phyloP scores from a whole-genome alignment of 2,113 vertebrate species.

The Sinocyclocheilus maitianheensis region DNA sequence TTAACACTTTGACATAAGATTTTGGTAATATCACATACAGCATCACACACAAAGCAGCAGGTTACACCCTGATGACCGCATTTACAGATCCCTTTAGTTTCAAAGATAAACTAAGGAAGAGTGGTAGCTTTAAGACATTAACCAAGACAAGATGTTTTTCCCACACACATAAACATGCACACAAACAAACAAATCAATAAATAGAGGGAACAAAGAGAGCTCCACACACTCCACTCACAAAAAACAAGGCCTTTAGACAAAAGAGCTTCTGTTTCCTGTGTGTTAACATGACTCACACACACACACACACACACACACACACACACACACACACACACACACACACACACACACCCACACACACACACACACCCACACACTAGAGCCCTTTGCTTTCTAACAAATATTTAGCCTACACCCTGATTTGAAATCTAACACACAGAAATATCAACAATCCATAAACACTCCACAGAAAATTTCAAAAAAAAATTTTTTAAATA shows the following conservation, averaged over 20 bases:
- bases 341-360: conserved; percentile 3
- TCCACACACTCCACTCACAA: conserved; percentile 61
- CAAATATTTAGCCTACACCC: conserved; percentile 9
- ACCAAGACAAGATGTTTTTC: conserved; percentile 13
- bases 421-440: conserved; percentile 2
- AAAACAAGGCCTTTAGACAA: conserved; percentile 75
- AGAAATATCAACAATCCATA: background rate
- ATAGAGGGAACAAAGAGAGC: conserved; percentile 65
- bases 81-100: background rate
- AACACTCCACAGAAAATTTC: background rate
- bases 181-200: conserved; percentile 67
- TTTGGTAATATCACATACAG: background rate
- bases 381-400: conserved; percentile 25
- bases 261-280: conserved; percentile 69
- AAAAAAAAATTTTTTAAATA: background rate
- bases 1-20: background rate
- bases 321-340: background rate
- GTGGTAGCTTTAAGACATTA: conserved; percentile 5
- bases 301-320: conserved; percentile 49
- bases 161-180: background rate
- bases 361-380: conserved; percentile 48
- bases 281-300: conserved; percentile 45
- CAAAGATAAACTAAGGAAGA: background rate
- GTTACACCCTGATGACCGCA: background rate
- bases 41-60: background rate